These are phyloP conservation scores for Orthosia cruda DNA, from an alignment of 2,888 invertebrate species.

Conservation along the genomic window DNA sequence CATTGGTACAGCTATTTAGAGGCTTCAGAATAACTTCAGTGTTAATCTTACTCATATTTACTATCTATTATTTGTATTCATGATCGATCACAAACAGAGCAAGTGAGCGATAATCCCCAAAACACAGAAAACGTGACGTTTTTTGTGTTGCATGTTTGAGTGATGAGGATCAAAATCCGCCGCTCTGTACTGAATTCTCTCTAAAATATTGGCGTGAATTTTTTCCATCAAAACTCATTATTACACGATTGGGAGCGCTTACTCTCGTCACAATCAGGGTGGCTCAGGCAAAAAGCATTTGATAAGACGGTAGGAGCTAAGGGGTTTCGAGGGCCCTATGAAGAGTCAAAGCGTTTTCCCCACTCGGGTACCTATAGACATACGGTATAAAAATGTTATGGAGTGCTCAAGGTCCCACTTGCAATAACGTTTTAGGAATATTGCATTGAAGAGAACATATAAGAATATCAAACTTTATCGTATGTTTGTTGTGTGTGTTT, in stretches of 20 bases:
- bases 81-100: constrained; percentile 21
- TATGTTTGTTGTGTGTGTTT: too few species aligned
- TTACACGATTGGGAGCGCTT: constrained; percentile 53
- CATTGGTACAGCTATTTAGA: constrained; percentile 20
- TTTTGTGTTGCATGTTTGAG: too few species aligned
- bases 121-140: too few species aligned
- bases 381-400: constrained; percentile 53
- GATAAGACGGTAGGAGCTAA: constrained; percentile 64
- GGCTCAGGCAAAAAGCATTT: constrained; percentile 62
- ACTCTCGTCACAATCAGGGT: constrained; percentile 60
- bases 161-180: constrained; percentile 24
- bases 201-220: constrained; percentile 35
- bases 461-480: constrained; percentile 1
- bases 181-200: constrained; percentile 17
- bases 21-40: background rate
- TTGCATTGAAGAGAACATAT: constrained; percentile 31
- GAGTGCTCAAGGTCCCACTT: constrained; percentile 24
- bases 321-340: constrained; percentile 62
- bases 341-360: constrained; percentile 62
- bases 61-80: constrained; percentile 2
- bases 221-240: constrained; percentile 58
- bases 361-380: constrained; percentile 44
- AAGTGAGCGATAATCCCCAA: constrained; percentile 15
- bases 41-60: background rate
- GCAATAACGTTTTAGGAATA: constrained; percentile 50